These are phyloP conservation scores for Rhagologus leucostigma DNA, from an alignment of 2,113 vertebrate genomes.

Conservation along the genomic window DNA sequence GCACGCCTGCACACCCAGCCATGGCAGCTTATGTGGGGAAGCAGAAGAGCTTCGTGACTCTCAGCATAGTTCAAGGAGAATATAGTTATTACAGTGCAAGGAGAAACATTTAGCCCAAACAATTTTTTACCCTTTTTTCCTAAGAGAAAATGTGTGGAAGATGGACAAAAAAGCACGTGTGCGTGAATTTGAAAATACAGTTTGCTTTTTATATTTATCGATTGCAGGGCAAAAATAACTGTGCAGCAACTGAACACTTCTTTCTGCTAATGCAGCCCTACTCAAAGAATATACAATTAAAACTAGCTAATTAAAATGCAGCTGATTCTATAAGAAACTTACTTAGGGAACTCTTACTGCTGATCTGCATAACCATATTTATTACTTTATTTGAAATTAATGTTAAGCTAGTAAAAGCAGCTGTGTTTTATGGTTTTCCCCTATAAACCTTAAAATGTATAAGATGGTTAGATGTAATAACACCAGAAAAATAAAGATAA, in stretches of 20 bases:
- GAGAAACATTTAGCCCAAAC: neutral
- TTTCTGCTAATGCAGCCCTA: neutral
- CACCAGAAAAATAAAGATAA: conserved; percentile 23
- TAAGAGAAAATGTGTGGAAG: neutral
- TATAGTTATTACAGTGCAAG: neutral
- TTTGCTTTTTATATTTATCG: neutral
- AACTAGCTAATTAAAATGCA: neutral
- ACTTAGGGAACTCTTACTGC: neutral
- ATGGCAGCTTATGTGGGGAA: neutral
- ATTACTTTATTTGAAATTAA: neutral
- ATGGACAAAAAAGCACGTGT: neutral
- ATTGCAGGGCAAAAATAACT: neutral
- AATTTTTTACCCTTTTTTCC: neutral
- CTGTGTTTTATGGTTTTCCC: conserved; percentile 29
- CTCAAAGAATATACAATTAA: neutral
- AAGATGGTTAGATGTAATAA: conserved; percentile 33
- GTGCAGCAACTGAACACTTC: neutral
- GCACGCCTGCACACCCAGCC: neutral
- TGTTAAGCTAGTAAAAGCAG: conserved; percentile 4
- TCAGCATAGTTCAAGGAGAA: neutral
- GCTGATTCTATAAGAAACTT: neutral
- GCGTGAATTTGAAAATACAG: neutral
- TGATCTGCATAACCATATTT: neutral
- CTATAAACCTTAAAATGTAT: conserved; percentile 17
- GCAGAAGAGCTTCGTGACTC: neutral